Percentiles rank a stretch among this genome's conserved stretches.
These are phyloP conservation scores for Macrocentrus cingulum DNA, from an alignment of 1,140 invertebrate genomes.

Conservation along the genomic window DNA sequence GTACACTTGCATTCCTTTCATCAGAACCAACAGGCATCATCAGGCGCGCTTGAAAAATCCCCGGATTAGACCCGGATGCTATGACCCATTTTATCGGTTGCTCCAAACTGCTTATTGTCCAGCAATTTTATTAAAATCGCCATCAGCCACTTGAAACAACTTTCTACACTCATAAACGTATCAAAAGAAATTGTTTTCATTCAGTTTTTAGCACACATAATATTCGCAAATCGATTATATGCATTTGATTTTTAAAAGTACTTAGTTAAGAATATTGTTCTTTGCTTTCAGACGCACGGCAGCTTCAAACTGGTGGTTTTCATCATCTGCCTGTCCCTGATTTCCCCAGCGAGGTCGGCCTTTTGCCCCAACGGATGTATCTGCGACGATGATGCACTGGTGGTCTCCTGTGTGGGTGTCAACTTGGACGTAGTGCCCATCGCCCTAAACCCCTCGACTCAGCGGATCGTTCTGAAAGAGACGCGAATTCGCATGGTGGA, in stretches of 20 bases:
- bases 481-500: constrained; percentile 87
- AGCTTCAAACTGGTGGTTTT: constrained; percentile 50
- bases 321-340: constrained; percentile 42
- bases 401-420: constrained; percentile 82
- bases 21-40: too few relatives aligned
- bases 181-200: too few relatives aligned
- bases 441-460: constrained; percentile 85
- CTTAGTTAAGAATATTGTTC: constrained; percentile 20
- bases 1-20: neutral
- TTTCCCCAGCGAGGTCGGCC: constrained; percentile 48
- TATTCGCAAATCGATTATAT: too few relatives aligned
- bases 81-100: too few relatives aligned
- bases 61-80: too few relatives aligned
- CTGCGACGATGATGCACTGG: constrained; percentile 85
- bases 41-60: too few relatives aligned
- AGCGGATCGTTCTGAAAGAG: constrained; percentile 77
- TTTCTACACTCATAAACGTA: too few relatives aligned
- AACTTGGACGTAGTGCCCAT: constrained; percentile 87
- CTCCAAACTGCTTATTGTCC: too few relatives aligned
- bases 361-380: constrained; percentile 77
- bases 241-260: too few relatives aligned
- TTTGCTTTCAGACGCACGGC: constrained; percentile 47
- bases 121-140: too few relatives aligned
- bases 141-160: too few relatives aligned
- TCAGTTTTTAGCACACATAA: too few relatives aligned